A percentile compares a stretch with the other conserved stretches of the same genome.
phyloP scores from a whole-genome alignment of 2,113 vertebrate genomes.

The Tupaia chinensis region DNA sequence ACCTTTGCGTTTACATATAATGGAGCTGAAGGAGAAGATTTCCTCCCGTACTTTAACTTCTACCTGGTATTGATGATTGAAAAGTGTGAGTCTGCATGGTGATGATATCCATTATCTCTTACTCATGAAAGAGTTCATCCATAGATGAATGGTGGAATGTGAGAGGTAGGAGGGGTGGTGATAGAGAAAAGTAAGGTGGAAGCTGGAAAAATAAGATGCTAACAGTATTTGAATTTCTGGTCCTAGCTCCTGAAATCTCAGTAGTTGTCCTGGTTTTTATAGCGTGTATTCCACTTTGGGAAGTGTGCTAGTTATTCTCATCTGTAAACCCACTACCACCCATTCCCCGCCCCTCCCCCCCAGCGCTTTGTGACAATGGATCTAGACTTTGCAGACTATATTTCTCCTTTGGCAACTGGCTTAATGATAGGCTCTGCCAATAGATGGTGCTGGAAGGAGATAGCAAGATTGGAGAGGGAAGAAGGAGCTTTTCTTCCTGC shows the following conservation, averaged over 20 bases:
- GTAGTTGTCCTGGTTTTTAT: not conserved
- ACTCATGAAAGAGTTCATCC: not conserved
- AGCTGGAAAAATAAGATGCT: not conserved
- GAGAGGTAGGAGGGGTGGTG: too few relatives aligned
- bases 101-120: not conserved
- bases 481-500: not conserved
- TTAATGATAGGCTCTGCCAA: not conserved
- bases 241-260: not conserved
- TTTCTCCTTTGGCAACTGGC: not conserved
- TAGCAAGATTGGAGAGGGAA: not conserved
- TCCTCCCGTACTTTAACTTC: not conserved
- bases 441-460: constrained; percentile 3
- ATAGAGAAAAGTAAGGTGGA: not conserved
- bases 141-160: not conserved
- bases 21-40: not conserved
- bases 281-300: not conserved
- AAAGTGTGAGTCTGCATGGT: not conserved
- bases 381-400: not conserved
- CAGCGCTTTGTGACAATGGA: not conserved
- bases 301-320: not conserved
- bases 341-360: too few relatives aligned
- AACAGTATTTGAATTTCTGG: not conserved
- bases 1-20: not conserved
- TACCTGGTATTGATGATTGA: not conserved
- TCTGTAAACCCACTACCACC: not conserved